These are phyloP conservation scores for Rotaria magnacalcarata DNA, from an alignment of 2,888 invertebrate genomes.

Conservation along the genomic window DNA sequence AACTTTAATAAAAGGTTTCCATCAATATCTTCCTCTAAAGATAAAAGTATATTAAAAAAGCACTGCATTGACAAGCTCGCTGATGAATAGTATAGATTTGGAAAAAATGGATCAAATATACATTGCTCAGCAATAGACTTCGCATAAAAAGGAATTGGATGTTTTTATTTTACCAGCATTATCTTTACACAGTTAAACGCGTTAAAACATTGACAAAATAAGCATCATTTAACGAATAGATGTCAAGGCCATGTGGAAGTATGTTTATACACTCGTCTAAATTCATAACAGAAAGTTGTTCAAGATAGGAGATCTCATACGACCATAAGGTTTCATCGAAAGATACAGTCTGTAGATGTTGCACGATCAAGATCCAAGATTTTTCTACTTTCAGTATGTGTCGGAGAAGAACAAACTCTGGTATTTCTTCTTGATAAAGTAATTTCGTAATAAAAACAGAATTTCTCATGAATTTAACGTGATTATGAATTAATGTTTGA, in stretches of 20 bases:
- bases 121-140: too few species aligned
- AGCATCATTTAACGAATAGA: not conserved
- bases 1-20: not conserved
- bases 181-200: not conserved
- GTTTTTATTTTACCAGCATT: too few species aligned
- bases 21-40: not conserved
- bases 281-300: not conserved
- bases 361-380: not conserved
- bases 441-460: not conserved
- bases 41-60: too few species aligned
- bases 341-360: not conserved
- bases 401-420: not conserved
- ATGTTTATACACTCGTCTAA: not conserved
- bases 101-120: too few species aligned
- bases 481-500: constrained; percentile 5
- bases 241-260: not conserved
- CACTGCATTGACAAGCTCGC: too few species aligned
- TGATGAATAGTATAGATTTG: too few species aligned
- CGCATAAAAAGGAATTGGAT: too few species aligned
- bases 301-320: not conserved
- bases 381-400: not conserved
- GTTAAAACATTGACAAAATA: not conserved
- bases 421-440: not conserved
- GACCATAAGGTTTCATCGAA: not conserved
- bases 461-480: not conserved